These are phyloP conservation scores for Artemia sinica DNA, from an alignment of 2,888 invertebrate genomes.

Conservation along the genomic window DNA sequence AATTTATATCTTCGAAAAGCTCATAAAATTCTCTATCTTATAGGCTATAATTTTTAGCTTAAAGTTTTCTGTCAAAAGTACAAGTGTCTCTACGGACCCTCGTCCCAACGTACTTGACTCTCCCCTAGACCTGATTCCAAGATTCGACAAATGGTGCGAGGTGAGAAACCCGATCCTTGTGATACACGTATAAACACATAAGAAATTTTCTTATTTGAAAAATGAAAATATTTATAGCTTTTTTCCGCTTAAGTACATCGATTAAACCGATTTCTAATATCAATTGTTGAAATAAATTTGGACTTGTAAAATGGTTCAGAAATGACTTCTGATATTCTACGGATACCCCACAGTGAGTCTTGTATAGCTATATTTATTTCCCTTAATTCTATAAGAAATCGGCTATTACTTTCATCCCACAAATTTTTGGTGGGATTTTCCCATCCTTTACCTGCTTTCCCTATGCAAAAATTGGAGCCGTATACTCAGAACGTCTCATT, in stretches of 20 bases:
- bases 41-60: no score
- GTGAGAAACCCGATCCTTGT: not conserved
- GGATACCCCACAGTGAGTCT: not conserved
- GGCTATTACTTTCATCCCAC: not conserved
- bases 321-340: not conserved
- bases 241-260: not conserved
- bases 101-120: no score
- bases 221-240: not conserved
- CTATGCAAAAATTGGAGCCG: not conserved
- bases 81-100: no score
- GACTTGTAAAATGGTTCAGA: not conserved
- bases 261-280: not conserved
- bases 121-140: no score
- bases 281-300: not conserved
- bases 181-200: not conserved
- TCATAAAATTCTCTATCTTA: no score
- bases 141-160: not conserved
- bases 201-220: not conserved
- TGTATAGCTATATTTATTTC: not conserved
- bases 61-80: no score
- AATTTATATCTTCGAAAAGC: no score
- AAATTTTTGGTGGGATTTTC: not conserved
- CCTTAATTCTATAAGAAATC: not conserved
- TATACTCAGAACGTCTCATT: no score
- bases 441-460: not conserved